Base-by-base conservation (phyloP, 23 tunicate species). In the Ascidia mentula region DNA sequence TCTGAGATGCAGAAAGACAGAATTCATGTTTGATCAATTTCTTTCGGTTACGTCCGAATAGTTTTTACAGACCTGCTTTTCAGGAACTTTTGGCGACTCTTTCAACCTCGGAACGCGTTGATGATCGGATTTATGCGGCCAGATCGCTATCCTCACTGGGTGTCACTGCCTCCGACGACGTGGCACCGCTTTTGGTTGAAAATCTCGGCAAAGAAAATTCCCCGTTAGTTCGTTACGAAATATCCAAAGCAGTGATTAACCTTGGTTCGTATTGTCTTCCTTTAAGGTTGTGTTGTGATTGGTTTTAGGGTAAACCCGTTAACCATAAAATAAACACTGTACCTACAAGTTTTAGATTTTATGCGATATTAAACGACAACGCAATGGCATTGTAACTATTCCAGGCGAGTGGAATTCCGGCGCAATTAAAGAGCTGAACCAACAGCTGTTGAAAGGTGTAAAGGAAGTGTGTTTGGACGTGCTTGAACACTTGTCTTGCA, bases 81-180 rank as follows among this genome's bases (percentile, higher is more conserved):
- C 59, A 89, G 95, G 88, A 89, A 18, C 39, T 89, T 37, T 18
- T 79, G 18, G 45, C 71, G 2, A 74, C 80, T 20, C 32, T 90
- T 17, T 31, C 40, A 36, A 40, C 80, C 1, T 91, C 97, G 12
- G 40, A 78, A 12, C 46, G 83, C 18, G 77, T 24, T 4, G 80
- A 86, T 13, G 97, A 86, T 17, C 69, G 91, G 37, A 75, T 82
- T 60, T 82, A 87, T 82, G 88, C 97, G 0, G 88, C 97, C 5
- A 59, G 81, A 69, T 86, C 97, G 18, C 69, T 86, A 15, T 40
- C 88, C 2, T 46, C 80, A 26, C 85, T 91, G 20, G 97, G 97
- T 33, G 73, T 74, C 0, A 78, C 90, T 46, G 89, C 89, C 5
- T 40, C 82, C 4, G 87, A 86, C 5, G 60, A 73, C n/a, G 46